These are phyloP conservation scores for Pseudococcus jackbeardsleyi DNA, from an alignment of 2,888 invertebrate genomes.

Conservation along the genomic window DNA sequence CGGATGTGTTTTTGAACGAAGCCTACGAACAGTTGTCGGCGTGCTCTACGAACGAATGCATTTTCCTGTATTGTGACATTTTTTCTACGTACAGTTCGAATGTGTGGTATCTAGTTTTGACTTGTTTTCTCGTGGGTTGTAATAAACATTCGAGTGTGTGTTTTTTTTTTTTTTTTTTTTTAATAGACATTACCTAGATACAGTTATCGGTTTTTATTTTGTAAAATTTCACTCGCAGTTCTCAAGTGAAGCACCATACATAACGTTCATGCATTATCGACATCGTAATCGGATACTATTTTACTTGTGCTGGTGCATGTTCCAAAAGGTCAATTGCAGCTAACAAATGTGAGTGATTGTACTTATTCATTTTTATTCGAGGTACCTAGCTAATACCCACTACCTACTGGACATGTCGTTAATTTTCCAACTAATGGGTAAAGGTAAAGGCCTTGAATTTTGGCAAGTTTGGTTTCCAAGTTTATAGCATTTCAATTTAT, in stretches of 20 bases:
- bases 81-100: constrained; percentile 7
- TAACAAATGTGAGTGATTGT: not conserved
- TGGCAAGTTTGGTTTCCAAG: not conserved
- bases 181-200: not conserved
- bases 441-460: too few relatives aligned
- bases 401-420: too few relatives aligned
- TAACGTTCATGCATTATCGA: constrained; percentile 16
- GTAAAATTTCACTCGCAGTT: not conserved
- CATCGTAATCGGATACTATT: not conserved
- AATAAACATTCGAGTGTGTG: not conserved
- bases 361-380: not conserved
- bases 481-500: not conserved
- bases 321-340: not conserved
- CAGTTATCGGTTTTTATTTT: not conserved
- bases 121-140: constrained; percentile 36
- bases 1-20: constrained; percentile 54
- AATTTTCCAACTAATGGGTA: too few relatives aligned
- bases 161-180: constrained; percentile 7
- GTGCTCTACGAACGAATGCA: constrained; percentile 40
- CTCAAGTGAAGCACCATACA: not conserved
- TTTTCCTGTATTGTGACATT: constrained; percentile 16
- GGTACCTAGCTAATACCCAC: too few relatives aligned
- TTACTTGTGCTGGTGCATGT: not conserved
- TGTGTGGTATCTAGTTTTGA: constrained; percentile 43
- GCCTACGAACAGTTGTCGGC: constrained; percentile 60